Base-by-base conservation (phyloP, 1,140 invertebrate genomes). In the Drosophila subpulchrella region DNA sequence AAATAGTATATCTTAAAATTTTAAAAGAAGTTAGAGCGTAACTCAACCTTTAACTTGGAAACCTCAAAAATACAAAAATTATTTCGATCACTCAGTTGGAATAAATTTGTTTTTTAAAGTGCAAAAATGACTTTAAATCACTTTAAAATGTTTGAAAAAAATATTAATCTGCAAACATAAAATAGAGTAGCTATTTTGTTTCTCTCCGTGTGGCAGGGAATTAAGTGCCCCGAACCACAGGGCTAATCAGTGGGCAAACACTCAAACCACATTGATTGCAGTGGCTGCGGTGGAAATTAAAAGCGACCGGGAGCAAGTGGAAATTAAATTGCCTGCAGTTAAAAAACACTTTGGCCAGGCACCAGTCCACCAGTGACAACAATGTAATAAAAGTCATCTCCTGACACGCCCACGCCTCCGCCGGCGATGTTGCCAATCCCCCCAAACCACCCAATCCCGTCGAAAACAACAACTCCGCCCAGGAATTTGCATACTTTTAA, bases 241-340 rank as follows among this genome's bases (percentile, higher is more conserved):
- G 42, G 66, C 81, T 88, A 88, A 88, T 88, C 81, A 81, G 51
- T 7, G 54, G 73, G 46, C 61, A 70, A 63, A 81, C 73, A 79
- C 82, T 62, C 81, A 56, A 50, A 48, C 62, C 54, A 38, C 79
- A 67, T 82, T 75, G 81, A 78, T 82, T 56, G 80, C 60, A 51
- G 13, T 41, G 46, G 59, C n/a, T 41, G 78, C 58, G 57, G 41
- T 80, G 48, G 34, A 81, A 81, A 85, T 85, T 89, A 75, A 84
- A 84, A 75, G 39, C 60, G 65, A 42, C 72, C 76, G 46, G 36
- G 44, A 65, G 66, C 63, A 68, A 66, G 38, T 61, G 65, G 68
- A 90, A 90, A 88, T 91, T 80, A 78, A 91, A 88, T 91, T 90
- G 88, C 88, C 88, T 88, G 80, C 82, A 91, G 88, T 91, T 88